These are phyloP conservation scores for Candidula unifasciata DNA, from an alignment of 2,888 invertebrate species.

Conservation along the genomic window DNA sequence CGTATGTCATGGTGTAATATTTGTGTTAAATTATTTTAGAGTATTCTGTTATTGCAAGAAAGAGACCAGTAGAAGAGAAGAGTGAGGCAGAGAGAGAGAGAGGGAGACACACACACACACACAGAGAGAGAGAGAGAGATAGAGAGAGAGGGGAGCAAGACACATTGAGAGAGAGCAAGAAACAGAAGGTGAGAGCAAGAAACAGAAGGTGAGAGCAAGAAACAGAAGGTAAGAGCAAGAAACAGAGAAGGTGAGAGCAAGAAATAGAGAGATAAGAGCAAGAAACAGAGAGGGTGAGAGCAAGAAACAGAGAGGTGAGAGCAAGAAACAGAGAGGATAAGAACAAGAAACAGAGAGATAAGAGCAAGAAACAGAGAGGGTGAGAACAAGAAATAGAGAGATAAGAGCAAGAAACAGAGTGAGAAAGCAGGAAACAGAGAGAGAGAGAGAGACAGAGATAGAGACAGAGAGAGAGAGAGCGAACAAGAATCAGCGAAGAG, in stretches of 20 bases:
- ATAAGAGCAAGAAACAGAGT: slow-evolving; percentile 11
- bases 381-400: slow-evolving; percentile 22
- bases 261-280: slow-evolving; percentile 21
- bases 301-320: not conserved
- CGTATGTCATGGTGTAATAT: too few species aligned
- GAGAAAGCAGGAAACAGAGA: not conserved
- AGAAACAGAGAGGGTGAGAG: slow-evolving; percentile 25
- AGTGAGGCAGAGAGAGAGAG: too few species aligned
- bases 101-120: too few species aligned
- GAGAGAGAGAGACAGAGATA: not conserved
- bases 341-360: not conserved
- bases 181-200: not conserved
- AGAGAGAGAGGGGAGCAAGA: slow-evolving; percentile 29
- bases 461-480: slow-evolving; percentile 23
- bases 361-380: slow-evolving; percentile 17
- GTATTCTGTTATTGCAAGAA: too few species aligned
- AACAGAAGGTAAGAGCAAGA: not conserved
- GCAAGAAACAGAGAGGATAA: not conserved
- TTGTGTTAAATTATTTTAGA: too few species aligned
- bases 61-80: too few species aligned
- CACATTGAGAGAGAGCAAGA: not conserved
- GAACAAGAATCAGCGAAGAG: not conserved
- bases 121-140: slow-evolving; percentile 23
- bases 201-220: not conserved
- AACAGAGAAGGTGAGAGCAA: slow-evolving; percentile 25